A percentile compares a stretch with the other conserved stretches of the same genome.
Evolutionary conservation across 2,888 invertebrate species (phyloP).

Genomic region (Bimastos eiseni): DNA sequence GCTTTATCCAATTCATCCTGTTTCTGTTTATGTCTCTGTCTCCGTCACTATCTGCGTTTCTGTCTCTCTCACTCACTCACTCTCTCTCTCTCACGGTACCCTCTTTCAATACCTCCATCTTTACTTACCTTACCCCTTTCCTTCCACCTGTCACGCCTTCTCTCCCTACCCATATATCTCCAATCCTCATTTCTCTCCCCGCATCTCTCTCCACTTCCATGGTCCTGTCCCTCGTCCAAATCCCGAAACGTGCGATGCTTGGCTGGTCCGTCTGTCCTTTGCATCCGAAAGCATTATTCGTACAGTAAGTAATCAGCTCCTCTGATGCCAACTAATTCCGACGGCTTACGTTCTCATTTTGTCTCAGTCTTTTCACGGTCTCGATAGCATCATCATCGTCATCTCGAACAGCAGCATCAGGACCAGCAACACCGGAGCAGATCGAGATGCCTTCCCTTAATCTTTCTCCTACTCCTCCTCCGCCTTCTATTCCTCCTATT

Average conservation of each 20-base stretch:
- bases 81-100: too few relatives aligned
- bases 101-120: too few relatives aligned
- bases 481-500: too few relatives aligned
- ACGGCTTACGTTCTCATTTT: background rate
- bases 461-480: too few relatives aligned
- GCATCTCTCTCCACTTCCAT: too few relatives aligned
- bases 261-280: background rate
- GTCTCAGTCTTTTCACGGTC: background rate
- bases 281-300: background rate
- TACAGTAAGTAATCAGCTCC: background rate
- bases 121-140: background rate
- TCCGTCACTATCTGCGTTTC: background rate
- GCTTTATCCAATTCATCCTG: too few relatives aligned
- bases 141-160: background rate
- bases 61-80: background rate
- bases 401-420: background rate
- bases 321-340: background rate
- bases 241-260: background rate
- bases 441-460: too few relatives aligned
- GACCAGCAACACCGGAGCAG: background rate
- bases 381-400: background rate
- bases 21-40: background rate
- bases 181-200: background rate
- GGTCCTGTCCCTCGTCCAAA: too few relatives aligned
- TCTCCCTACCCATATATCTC: background rate